Conservation (phyloP, 2,888 invertebrate species). For the Eupithecia subfuscata region DNA sequence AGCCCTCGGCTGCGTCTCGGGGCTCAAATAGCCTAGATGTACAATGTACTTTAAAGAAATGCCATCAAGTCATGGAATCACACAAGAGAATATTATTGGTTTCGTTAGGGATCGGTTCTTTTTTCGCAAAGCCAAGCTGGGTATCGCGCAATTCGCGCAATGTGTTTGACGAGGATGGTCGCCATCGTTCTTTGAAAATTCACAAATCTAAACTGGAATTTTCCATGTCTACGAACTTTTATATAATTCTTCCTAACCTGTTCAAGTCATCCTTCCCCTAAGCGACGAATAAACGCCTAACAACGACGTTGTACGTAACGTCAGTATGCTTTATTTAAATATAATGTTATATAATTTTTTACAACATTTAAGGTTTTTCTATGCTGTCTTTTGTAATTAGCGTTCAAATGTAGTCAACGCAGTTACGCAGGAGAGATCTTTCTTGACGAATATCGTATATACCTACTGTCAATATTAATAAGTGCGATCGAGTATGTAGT, state of each 20-base stretch:
- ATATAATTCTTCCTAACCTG: neutral
- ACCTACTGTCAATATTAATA: constrained; percentile 50
- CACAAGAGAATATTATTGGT: neutral
- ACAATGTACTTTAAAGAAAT: too few relatives aligned
- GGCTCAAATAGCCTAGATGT: too few relatives aligned
- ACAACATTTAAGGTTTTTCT: constrained; percentile 38
- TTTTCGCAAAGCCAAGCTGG: neutral
- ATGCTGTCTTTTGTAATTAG: constrained; percentile 41
- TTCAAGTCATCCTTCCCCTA: too few relatives aligned
- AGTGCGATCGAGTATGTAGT: constrained; percentile 68
- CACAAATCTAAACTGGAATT: neutral
- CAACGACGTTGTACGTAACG: constrained; percentile 5
- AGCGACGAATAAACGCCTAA: constrained; percentile 8
- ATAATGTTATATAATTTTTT: constrained; percentile 34
- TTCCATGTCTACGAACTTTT: neutral
- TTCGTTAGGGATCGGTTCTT: neutral
- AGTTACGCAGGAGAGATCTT: constrained; percentile 27
- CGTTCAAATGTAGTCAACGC: constrained; percentile 33
- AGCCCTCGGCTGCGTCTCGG: too few relatives aligned
- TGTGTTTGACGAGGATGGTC: neutral
- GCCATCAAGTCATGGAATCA: too few relatives aligned
- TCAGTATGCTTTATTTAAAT: constrained; percentile 27
- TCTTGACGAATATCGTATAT: constrained; percentile 24
- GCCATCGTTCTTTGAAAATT: neutral
- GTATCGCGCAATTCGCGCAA: neutral